These are phyloP conservation scores for Girardinichthys multiradiatus DNA, from an alignment of 2,113 vertebrate genomes.

Conservation along the genomic window DNA sequence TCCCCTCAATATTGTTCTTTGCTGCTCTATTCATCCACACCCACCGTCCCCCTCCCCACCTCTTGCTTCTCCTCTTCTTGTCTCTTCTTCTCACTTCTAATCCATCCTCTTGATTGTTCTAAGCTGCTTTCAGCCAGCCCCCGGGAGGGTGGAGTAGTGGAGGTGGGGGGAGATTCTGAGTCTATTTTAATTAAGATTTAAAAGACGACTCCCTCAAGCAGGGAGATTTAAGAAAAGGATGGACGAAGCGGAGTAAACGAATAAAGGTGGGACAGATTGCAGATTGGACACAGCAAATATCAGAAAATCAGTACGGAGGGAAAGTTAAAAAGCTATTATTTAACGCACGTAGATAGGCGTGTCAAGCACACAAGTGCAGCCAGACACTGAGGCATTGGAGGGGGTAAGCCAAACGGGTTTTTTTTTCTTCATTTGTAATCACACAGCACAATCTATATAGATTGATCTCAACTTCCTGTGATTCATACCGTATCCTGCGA, in stretches of 20 bases:
- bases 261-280: slow-evolving; percentile 69
- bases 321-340: slow-evolving; percentile 60
- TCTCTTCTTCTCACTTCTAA: slow-evolving; percentile 80
- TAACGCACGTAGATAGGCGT: slow-evolving; percentile 6
- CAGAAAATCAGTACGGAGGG: slow-evolving; percentile 37
- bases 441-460: slow-evolving; percentile 76
- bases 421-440: slow-evolving; percentile 67
- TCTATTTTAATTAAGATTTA: slow-evolving; percentile 85
- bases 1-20: slow-evolving; percentile 62
- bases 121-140: slow-evolving; percentile 81
- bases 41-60: slow-evolving; percentile 22
- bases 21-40: slow-evolving; percentile 41
- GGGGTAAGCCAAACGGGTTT: slow-evolving; percentile 71
- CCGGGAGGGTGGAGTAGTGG: slow-evolving; percentile 57
- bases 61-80: slow-evolving; percentile 56
- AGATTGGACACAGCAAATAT: slow-evolving; percentile 51
- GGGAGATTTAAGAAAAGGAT: slow-evolving; percentile 74
- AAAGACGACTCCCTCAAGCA: slow-evolving; percentile 78
- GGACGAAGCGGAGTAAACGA: slow-evolving; percentile 67
- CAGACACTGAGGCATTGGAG: slow-evolving; percentile 44
- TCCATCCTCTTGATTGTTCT: slow-evolving; percentile 84
- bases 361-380: slow-evolving; percentile 22
- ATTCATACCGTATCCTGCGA: slow-evolving; percentile 77
- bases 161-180: slow-evolving; percentile 46
- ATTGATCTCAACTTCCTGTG: slow-evolving; percentile 81